Evolutionary conservation across 2,113 vertebrate genomes (phyloP).

Genomic region (Agapornis roseicollis): DNA sequence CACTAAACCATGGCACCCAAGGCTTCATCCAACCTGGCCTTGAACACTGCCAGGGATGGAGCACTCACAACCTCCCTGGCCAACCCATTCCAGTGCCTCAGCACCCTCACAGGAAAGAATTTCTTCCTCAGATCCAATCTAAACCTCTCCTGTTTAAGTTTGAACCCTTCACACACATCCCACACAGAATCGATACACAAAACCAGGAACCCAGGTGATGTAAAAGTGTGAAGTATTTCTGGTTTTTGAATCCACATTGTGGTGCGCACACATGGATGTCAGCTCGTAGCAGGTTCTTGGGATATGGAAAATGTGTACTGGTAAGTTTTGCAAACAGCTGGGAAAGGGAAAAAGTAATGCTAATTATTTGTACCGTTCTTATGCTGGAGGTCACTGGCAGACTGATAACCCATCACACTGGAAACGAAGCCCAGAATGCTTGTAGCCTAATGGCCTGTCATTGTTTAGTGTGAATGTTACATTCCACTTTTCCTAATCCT

Average conservation of each 20-base stretch:
- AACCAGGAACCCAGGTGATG: background rate
- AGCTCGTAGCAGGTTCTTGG: background rate
- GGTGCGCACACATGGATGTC: background rate
- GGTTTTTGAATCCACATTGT: background rate
- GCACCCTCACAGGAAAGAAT: too few species aligned
- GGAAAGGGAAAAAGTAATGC: background rate
- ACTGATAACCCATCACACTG: background rate
- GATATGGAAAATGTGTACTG: background rate
- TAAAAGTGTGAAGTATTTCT: background rate
- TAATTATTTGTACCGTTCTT: background rate
- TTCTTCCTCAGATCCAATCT: too few species aligned
- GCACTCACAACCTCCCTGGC: too few species aligned
- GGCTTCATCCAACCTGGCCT: too few species aligned
- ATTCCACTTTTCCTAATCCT: background rate
- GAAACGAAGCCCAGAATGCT: background rate
- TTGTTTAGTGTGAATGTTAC: background rate
- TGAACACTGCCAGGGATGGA: too few species aligned
- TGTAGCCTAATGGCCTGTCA: background rate
- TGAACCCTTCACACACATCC: background rate
- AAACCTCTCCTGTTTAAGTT: too few species aligned
- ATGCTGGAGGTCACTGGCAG: background rate
- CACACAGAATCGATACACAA: background rate
- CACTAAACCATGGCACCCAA: too few species aligned
- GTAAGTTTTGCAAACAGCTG: background rate
- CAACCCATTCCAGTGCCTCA: too few species aligned